Conservation (phyloP, 2,888 invertebrate species). For the Chrysodeixis includens region DNA sequence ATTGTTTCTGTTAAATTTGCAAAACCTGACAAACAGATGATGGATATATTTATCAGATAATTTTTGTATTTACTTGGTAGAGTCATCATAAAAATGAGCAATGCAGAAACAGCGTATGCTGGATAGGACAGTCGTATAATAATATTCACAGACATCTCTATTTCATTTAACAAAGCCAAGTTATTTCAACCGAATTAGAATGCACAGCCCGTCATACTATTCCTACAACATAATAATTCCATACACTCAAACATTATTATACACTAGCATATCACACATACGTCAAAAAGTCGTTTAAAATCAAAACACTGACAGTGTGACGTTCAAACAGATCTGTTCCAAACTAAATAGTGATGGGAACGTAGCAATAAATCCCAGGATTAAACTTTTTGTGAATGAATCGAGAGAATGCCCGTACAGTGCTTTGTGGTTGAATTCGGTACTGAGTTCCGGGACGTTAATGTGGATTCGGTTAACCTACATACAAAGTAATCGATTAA, state of each 20-base stretch:
- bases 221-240: background rate
- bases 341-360: conserved; percentile 44
- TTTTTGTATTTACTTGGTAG: too few species aligned
- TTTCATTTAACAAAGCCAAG: background rate
- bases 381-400: conserved; percentile 7
- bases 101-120: too few species aligned
- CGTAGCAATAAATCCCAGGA: conserved; percentile 20
- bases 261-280: conserved; percentile 46
- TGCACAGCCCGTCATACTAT: conserved; percentile 7
- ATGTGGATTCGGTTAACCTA: background rate
- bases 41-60: too few species aligned
- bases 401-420: conserved; percentile 17
- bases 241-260: background rate
- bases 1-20: too few species aligned
- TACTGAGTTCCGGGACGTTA: conserved; percentile 2
- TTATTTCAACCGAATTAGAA: conserved; percentile 27
- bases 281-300: conserved; percentile 56
- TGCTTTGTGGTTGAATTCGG: conserved; percentile 9
- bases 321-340: conserved; percentile 36
- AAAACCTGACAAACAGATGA: too few species aligned
- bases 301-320: conserved; percentile 48
- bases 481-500: background rate
- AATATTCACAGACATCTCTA: too few species aligned
- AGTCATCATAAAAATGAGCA: too few species aligned
- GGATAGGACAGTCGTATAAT: too few species aligned